phyloP scores from a whole-genome alignment of 2,113 vertebrate species.

The Phylloscopus whistleri region DNA sequence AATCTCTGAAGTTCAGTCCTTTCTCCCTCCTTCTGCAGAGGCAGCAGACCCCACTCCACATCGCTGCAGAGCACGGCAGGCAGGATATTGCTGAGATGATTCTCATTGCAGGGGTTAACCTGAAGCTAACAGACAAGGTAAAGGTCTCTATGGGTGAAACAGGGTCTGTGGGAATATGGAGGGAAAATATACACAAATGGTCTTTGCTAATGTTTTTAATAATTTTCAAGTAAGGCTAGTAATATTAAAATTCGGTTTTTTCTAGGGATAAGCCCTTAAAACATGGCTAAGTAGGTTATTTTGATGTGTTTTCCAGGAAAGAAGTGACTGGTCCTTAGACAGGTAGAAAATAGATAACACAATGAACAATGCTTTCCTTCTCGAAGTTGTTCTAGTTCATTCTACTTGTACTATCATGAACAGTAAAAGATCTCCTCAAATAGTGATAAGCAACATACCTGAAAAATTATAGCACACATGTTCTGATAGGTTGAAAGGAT shows the following conservation, averaged over 20 bases:
- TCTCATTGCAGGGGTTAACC: conserved; percentile 81
- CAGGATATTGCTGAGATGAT: conserved; percentile 87
- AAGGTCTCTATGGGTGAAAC: background rate
- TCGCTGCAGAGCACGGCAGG: conserved; percentile 80
- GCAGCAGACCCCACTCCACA: conserved; percentile 84
- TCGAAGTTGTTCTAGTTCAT: background rate
- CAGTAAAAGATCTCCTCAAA: background rate
- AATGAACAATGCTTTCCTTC: background rate
- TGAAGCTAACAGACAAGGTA: conserved; percentile 87
- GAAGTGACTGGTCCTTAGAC: background rate
- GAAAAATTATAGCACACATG: background rate
- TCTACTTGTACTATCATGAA: background rate
- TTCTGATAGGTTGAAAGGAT: background rate
- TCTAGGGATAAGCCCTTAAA: background rate
- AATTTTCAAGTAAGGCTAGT: background rate
- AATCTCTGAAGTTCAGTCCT: background rate
- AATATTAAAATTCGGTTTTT: background rate
- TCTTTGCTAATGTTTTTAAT: background rate
- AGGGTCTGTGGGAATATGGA: background rate
- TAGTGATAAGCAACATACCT: background rate
- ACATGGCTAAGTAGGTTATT: background rate
- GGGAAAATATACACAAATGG: background rate
- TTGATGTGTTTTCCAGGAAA: background rate
- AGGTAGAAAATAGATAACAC: background rate
- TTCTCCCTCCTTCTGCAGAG: conserved; percentile 67